Base-by-base conservation (phyloP, 2,888 invertebrate species). In the Notodonta dromedarius region DNA sequence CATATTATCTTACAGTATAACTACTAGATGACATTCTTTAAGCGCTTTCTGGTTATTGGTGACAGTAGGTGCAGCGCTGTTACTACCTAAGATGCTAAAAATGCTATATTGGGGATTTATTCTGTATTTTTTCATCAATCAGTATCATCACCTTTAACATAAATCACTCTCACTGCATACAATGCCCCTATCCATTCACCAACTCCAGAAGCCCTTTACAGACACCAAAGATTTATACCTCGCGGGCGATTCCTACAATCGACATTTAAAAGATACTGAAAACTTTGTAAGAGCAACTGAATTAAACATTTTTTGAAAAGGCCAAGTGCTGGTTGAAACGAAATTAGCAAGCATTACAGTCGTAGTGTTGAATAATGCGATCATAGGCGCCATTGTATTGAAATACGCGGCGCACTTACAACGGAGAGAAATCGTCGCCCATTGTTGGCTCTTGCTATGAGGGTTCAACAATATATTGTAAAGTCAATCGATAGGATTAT, bases 331-430 rank as follows among this genome's bases (percentile, higher is more conserved):
- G 42, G 16, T 24, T 6, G 42, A 24, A 58, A 56, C 57, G 61
- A 70, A 73, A 75, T 75, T 75, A 73, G 67, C 66, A 58, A 64
- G 53, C 65, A 73, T 71, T 73, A 68, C 32, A 62, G 70, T 71
- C 65, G 55, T 60, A 70, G 65, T 75, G 66, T 58, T 70, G 75
- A 67, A 75, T 75, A 75, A 75, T 72, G 61, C 40, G 8, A 56
- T 59, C 65, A 57, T 66, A 66, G 40, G 66, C 50, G 40, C 67
- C 58, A 75, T 75, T 75, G 75, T 75, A 75, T 75, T 75, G 64
- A 65, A 73, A 75, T 75, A 39, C 6, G 44, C 16, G n/a, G 14
- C 39, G 54, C 54, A 13, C 32, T 32, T 52, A 32, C 16, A 7
- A 12, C 51, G 51, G 24, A 58, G 65, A 53, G 62, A 62, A 60